Evolutionary conservation across 2,113 vertebrate species (phyloP), one percentile per base, ranked within the genome.

Genomic region (Cyprinodon brontotheroides): DNA sequence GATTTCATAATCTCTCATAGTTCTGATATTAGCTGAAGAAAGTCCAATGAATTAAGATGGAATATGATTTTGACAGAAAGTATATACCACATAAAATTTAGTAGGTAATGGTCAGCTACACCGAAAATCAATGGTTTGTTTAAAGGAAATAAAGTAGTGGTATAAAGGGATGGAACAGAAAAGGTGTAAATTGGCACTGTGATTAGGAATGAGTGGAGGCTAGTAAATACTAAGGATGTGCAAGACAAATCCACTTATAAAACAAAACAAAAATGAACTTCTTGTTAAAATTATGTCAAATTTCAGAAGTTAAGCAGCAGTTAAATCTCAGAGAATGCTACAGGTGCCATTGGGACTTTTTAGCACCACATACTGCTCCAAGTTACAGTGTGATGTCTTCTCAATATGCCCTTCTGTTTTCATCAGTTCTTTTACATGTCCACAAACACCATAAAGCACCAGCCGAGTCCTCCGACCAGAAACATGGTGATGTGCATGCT

Each of bases 381-480:
- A 59, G 47, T 64, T 76, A 60, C 45, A 69, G 37, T 74, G 39
- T 67, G 41, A 70, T 62, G 61, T 5, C 20, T 17, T 15, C 72
- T 43, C 50, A 61, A 20, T 8, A 8, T 14, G 2, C 6, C 17
- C 50, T 57, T 57, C 15, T 17, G 29, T 29, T 29, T 29, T 29
- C 29, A 29, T 29, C 37, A 36, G 29, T 0, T 36, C n/a, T 45
- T 81, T 81, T 93, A 99, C 98, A 99, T 98, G 91, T 99, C 98
- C 90, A 99, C 97, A 82, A 99, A 99, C 39, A 99, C 97, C 98
- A 99, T 97, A 91, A 99, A 98, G 90, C 98, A 99, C 97, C 97
- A 99, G 50, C 98, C 97, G 68, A 99, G 94, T 10, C 98, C 98
- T 6, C 97, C 98, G 38, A 98, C 96, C 82, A 99, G 95, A 89